Conservation (phyloP, 2,113 vertebrate species). For the Gadus chalcogrammus region DNA sequence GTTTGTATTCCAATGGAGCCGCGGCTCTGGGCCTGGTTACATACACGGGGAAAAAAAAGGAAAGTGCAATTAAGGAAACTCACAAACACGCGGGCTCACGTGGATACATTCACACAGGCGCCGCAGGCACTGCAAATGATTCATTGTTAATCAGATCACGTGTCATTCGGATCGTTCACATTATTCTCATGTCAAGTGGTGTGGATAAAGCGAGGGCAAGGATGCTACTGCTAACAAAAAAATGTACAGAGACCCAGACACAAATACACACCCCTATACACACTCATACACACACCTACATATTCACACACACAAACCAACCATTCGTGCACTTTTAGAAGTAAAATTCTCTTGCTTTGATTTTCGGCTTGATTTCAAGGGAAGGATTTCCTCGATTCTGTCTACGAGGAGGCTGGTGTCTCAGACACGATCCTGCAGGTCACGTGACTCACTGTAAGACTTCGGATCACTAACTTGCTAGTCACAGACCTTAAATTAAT, state of each 20-base stretch:
- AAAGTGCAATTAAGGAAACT: no score
- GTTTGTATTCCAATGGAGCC: constrained; percentile 48
- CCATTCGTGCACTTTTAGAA: no score
- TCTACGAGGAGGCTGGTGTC: background rate
- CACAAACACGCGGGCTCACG: background rate
- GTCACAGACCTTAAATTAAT: constrained; percentile 34
- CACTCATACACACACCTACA: background rate
- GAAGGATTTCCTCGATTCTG: no score
- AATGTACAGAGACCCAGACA: background rate
- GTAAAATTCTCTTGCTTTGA: no score
- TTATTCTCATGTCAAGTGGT: no score
- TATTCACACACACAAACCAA: background rate
- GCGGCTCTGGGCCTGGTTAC: constrained; percentile 1
- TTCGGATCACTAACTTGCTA: constrained; percentile 45
- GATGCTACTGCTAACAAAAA: no score
- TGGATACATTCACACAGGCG: no score
- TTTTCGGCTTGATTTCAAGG: no score
- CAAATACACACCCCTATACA: background rate
- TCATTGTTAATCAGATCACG: no score
- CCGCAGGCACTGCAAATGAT: no score
- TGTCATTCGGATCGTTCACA: no score
- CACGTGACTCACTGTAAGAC: background rate
- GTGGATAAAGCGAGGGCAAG: no score
- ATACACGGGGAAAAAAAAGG: background rate
- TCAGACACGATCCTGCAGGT: background rate